Conservation (phyloP, 2,797 vertebrate genomes). For the Typhlichthys eigenmanni region DNA sequence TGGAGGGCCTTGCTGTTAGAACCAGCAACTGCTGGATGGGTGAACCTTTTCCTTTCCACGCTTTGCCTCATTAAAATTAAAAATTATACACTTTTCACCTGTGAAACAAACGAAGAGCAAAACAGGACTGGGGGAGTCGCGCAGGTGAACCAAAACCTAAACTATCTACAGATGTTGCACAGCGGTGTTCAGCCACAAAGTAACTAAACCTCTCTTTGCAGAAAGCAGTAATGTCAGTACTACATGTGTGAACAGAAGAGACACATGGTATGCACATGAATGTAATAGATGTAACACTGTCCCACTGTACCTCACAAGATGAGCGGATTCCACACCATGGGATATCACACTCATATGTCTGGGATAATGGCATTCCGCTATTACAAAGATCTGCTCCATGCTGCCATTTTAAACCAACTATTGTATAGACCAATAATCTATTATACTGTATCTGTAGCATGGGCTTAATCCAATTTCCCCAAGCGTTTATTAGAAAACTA, state of each 20-base stretch:
- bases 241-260: constrained; percentile 34
- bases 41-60: constrained; percentile 32
- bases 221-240: constrained; percentile 28
- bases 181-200: constrained; percentile 31
- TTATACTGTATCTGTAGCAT: too few species aligned
- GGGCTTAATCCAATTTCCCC: too few species aligned
- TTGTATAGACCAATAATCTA: too few species aligned
- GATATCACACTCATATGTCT: constrained; percentile 50
- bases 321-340: constrained; percentile 32
- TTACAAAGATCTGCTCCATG: constrained; percentile 40
- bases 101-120: constrained; percentile 16
- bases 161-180: constrained; percentile 56
- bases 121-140: neutral
- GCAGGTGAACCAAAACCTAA: constrained; percentile 11
- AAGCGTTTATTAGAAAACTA: too few species aligned
- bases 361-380: constrained; percentile 43
- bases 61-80: constrained; percentile 18
- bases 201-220: constrained; percentile 43
- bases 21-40: constrained; percentile 10
- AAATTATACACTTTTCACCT: constrained; percentile 36
- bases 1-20: too few species aligned
- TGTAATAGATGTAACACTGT: constrained; percentile 24
- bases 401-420: too few species aligned
- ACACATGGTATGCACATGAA: constrained; percentile 38
- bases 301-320: constrained; percentile 38